Evolutionary conservation across 1,140 invertebrate genomes (phyloP).

Genomic region (Scaptomyza graminum): DNA sequence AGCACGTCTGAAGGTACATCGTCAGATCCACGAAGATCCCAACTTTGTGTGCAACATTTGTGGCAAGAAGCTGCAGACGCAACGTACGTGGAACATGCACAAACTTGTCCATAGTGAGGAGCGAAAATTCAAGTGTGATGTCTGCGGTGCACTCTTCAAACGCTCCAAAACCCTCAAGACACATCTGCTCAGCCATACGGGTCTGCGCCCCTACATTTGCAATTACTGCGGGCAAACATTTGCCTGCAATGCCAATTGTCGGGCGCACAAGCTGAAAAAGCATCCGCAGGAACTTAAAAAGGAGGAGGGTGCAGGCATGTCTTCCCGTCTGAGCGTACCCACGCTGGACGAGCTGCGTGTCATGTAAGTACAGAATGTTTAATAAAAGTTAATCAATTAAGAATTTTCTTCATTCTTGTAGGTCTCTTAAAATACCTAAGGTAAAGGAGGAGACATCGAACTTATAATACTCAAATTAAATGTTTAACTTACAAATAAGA

Average conservation of each 20-base stretch:
- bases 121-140: conserved; percentile 83
- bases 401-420: not conserved
- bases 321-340: conserved; percentile 50
- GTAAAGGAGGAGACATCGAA: not conserved
- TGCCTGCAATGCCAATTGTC: conserved; percentile 84
- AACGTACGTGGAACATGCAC: conserved; percentile 84
- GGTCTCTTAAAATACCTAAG: conserved; percentile 61
- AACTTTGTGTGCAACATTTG: conserved; percentile 84
- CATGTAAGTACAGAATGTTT: conserved; percentile 41
- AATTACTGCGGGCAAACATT: conserved; percentile 84
- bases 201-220: conserved; percentile 84
- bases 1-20: conserved; percentile 68
- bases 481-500: too few relatives aligned
- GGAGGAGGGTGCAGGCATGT: conserved; percentile 28
- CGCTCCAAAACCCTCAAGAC: conserved; percentile 84
- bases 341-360: conserved; percentile 57
- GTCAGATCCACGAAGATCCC: conserved; percentile 83
- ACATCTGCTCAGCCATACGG: conserved; percentile 84
- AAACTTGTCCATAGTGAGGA: conserved; percentile 84
- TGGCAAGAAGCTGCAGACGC: conserved; percentile 84
- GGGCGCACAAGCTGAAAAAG: conserved; percentile 84
- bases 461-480: not conserved
- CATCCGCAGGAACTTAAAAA: conserved; percentile 83
- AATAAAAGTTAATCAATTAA: not conserved
- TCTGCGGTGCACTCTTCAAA: conserved; percentile 77